Base-by-base conservation (phyloP, 2,888 invertebrate species). In the Iphiclides podalirius region DNA sequence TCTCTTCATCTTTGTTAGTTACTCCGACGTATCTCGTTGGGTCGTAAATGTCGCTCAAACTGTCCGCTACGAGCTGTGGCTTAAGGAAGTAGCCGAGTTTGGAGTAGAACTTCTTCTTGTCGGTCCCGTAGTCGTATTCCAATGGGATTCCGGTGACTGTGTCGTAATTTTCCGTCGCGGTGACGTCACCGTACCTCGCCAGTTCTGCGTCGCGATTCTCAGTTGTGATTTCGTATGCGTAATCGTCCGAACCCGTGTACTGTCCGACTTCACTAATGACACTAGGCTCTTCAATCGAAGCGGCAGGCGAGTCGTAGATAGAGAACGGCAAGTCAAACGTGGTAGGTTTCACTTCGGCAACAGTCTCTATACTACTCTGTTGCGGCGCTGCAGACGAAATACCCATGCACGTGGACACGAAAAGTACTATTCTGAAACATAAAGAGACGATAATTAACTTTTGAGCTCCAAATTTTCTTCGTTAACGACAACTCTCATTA, bases 361-460 rank as follows among this genome's bases (percentile, higher is more conserved):
- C 76, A 0, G 81, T 80, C 48, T 81, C 76, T 38, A 73, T 72
- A 36, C 55, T 55, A 28, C 54, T 53, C 12, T 69, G 80, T n/a
- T n/a, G n/a, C 0, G 85, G 82, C 2, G 83, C 83, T 1, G 73
- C 47, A 4, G 59, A 52, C 2, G 64, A 70, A 0, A 61, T 48
- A 38, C 59, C 54, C 33, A 63, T 46, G 63, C 61, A 75, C 26
- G 81, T 53, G 41, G 75, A 37, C 23, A 75, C 35, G 8, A 67
- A 51, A 12, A 77, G 44, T 2, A 78, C 26, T 45, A 60, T 44
- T 55, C 85, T 85, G 79, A 4, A 76, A 81, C 12, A 39, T 16
- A 47, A 2, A 45, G 23, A 17, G 20, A 20, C 20, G 20, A n/a
- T 14, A n/a, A 11, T 37, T 17, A 3, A 37, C 2, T 12, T 37